Conservation (phyloP, 2,888 invertebrate genomes). For the Craniophora ligustri region DNA sequence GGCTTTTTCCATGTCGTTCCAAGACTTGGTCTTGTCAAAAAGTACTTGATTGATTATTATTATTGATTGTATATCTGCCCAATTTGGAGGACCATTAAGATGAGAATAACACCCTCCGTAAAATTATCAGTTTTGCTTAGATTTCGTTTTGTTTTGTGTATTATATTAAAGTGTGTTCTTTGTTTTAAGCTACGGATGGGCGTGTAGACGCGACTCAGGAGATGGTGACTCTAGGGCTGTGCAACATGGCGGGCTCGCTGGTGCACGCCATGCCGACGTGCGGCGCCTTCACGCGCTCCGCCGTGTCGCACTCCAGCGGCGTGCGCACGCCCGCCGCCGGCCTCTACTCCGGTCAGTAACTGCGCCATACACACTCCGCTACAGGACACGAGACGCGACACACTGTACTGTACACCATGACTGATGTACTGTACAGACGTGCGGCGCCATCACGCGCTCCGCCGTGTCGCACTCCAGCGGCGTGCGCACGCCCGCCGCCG, state of each 20-base stretch:
- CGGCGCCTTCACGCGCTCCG: slow-evolving; percentile 96
- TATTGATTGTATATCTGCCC: no score
- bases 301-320: slow-evolving; percentile 96
- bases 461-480: slow-evolving; percentile 97
- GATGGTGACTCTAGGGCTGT: slow-evolving; percentile 94
- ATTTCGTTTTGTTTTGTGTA: no score
- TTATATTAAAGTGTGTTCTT: neutral
- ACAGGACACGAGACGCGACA: neutral
- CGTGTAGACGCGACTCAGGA: slow-evolving; percentile 96
- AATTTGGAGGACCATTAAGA: no score
- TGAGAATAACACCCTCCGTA: no score
- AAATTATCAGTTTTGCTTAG: no score
- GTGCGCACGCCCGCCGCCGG: slow-evolving; percentile 95
- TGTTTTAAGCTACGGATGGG: slow-evolving; percentile 87
- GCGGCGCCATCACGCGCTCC: slow-evolving; percentile 96
- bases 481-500: slow-evolving; percentile 95
- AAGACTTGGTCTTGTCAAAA: no score
- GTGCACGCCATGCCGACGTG: slow-evolving; percentile 96
- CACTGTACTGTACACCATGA: slow-evolving; percentile 94
- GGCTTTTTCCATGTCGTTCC: no score
- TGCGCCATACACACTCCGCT: slow-evolving; percentile 89
- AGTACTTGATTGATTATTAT: no score
- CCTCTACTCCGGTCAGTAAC: slow-evolving; percentile 90
- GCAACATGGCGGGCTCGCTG: slow-evolving; percentile 95
- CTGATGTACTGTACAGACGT: slow-evolving; percentile 96